A percentile compares a stretch with the other conserved stretches of the same genome.
phyloP scores from a whole-genome alignment of 2,113 vertebrate genomes.

The Notarius lentiginosus region DNA sequence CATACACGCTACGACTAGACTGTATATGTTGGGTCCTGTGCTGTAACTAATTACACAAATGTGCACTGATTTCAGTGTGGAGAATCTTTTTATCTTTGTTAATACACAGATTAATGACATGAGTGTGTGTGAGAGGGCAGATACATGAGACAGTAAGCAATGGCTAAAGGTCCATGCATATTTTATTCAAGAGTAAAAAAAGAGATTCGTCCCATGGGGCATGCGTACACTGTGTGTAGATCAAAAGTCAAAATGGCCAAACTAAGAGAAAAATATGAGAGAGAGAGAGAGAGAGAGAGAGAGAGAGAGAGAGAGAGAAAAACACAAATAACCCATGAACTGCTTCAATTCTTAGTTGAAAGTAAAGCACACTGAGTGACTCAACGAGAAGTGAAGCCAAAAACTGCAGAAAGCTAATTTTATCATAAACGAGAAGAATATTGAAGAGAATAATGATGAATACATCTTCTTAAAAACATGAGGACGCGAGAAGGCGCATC shows the following conservation, averaged over 20 bases:
- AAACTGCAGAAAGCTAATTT: constrained; percentile 66
- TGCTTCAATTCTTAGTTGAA: constrained; percentile 65
- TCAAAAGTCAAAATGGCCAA: constrained; percentile 64
- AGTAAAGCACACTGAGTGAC: constrained; percentile 74
- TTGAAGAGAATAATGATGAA: constrained; percentile 66
- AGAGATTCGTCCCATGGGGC: constrained; percentile 79
- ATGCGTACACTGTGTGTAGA: constrained; percentile 80
- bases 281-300: constrained; percentile 10
- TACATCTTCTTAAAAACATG: constrained; percentile 70
- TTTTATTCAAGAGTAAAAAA: constrained; percentile 88
- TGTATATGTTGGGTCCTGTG: background rate
- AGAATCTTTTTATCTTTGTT: background rate
- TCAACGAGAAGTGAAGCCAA: constrained; percentile 65
- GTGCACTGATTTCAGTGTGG: background rate
- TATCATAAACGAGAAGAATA: constrained; percentile 75
- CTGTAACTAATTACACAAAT: background rate
- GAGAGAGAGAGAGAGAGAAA: constrained; percentile 45
- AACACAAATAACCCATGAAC: constrained; percentile 65
- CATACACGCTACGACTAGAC: background rate
- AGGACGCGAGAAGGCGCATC: constrained; percentile 66
- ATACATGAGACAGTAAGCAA: constrained; percentile 35
- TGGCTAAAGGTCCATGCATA: constrained; percentile 81
- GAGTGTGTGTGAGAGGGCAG: background rate
- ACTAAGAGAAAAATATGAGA: constrained; percentile 62
- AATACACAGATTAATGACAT: background rate